A percentile compares a stretch with the other conserved stretches of the same genome.
Conservation (phyloP, 1,140 invertebrate genomes). For the Acromyrmex echinatior region DNA sequence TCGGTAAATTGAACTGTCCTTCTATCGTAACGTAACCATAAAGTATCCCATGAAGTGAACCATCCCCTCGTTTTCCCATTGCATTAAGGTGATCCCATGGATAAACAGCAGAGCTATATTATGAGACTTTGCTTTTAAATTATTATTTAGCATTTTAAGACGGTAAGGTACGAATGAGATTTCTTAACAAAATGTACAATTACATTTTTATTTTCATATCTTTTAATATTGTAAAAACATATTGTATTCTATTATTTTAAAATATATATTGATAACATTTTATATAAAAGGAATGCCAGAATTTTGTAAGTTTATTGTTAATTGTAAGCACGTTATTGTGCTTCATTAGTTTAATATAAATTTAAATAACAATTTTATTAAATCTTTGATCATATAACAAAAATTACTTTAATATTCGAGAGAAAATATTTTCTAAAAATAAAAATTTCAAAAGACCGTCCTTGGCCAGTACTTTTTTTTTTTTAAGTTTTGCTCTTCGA, state of each 20-base stretch:
- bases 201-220: neutral
- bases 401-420: neutral
- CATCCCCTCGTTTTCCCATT: constrained; percentile 76
- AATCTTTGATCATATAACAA: neutral
- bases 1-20: constrained; percentile 80
- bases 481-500: neutral
- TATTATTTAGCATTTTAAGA: constrained; percentile 30
- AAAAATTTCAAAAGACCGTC: neutral
- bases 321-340: neutral
- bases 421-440: neutral
- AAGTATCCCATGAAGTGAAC: constrained; percentile 77
- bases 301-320: neutral
- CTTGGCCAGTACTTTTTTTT: neutral
- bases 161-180: too few relatives aligned
- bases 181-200: neutral
- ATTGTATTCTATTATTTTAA: neutral
- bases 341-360: neutral
- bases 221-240: neutral
- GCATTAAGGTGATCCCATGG: constrained; percentile 81
- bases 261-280: neutral
- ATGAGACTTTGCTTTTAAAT: constrained; percentile 55
- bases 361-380: constrained; percentile 26
- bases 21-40: constrained; percentile 78
- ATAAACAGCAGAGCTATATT: constrained; percentile 76
- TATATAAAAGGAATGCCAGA: neutral